Conservation (phyloP, 2,797 vertebrate species). For the Phoeniculus purpureus region DNA sequence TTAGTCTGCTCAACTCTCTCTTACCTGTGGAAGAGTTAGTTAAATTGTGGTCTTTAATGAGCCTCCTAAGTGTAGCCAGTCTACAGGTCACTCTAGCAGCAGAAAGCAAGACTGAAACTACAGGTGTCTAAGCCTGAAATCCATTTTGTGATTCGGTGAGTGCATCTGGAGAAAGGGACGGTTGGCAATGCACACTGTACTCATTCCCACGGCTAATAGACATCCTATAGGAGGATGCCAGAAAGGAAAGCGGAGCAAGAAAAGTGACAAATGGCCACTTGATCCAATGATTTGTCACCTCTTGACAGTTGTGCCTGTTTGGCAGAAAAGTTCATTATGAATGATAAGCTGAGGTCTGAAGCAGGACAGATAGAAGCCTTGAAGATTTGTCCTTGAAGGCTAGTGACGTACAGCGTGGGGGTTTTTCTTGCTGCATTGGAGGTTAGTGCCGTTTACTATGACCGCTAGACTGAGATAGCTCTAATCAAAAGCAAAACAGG, state of each 20-base stretch:
- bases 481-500: not conserved
- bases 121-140: not conserved
- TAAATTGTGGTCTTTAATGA: not conserved
- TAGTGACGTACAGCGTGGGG: not conserved
- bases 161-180: too few relatives aligned
- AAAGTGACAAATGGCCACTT: constrained; percentile 57
- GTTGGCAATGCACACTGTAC: too few relatives aligned
- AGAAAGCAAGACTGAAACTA: not conserved
- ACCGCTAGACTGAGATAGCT: not conserved
- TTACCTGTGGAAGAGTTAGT: not conserved
- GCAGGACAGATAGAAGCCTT: constrained; percentile 39
- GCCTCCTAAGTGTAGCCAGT: not conserved
- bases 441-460: not conserved
- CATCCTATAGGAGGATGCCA: not conserved
- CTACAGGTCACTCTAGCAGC: not conserved
- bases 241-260: constrained; percentile 14
- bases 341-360: constrained; percentile 54
- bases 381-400: constrained; percentile 45
- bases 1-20: not conserved
- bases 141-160: too few relatives aligned
- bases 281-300: constrained; percentile 66
- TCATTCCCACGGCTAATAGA: not conserved
- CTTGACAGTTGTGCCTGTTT: constrained; percentile 60
- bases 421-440: not conserved
- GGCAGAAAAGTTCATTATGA: constrained; percentile 69